These are phyloP conservation scores for Artemia sp. DNA, from an alignment of 2,888 invertebrate genomes.

Conservation along the genomic window DNA sequence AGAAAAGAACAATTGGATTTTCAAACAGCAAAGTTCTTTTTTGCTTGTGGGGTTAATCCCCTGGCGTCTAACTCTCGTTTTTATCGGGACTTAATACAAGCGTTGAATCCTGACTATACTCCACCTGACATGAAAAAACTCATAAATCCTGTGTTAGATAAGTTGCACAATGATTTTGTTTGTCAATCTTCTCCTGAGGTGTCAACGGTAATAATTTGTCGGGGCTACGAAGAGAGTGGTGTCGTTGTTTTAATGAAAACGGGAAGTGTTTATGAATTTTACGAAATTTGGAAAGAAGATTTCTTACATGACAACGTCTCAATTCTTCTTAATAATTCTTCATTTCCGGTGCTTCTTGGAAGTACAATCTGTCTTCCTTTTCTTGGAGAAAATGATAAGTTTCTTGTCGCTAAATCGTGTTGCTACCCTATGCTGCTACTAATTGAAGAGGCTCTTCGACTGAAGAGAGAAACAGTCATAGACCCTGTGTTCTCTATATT, in stretches of 20 bases:
- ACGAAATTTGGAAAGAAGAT: not conserved
- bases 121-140: slow-evolving; percentile 5
- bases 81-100: not conserved
- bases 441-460: not conserved
- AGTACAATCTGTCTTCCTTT: not conserved
- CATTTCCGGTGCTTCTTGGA: not conserved
- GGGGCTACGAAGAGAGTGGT: not conserved
- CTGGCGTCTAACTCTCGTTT: not conserved
- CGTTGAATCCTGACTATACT: slow-evolving; percentile 5
- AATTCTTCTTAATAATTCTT: not conserved
- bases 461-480: not conserved
- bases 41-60: not conserved
- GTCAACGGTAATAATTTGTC: not conserved
- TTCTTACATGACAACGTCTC: not conserved
- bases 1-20: slow-evolving; percentile 1
- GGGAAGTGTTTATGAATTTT: not conserved
- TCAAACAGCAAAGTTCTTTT: not conserved
- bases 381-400: not conserved
- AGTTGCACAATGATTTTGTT: not conserved
- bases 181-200: not conserved
- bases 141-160: not conserved
- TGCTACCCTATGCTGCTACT: not conserved
- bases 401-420: slow-evolving; percentile 4
- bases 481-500: not conserved
- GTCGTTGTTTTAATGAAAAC: not conserved